Evolutionary conservation across 1,140 invertebrate genomes (phyloP).

Genomic region (Battus philenor): DNA sequence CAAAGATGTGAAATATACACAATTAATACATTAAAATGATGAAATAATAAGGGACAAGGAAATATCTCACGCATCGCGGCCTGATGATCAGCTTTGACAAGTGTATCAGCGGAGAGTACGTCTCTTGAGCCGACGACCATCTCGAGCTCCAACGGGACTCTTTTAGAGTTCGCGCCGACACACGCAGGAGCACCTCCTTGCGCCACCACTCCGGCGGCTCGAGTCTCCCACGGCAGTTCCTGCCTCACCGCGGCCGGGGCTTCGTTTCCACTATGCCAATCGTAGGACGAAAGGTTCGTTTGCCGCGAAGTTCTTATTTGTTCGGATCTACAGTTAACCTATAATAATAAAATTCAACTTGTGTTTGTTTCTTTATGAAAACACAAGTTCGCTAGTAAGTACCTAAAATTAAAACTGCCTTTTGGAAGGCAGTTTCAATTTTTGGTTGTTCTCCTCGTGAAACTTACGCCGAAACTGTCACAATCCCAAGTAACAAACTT

Average conservation of each 20-base stretch:
- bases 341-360: slow-evolving; percentile 16
- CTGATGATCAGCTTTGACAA: slow-evolving; percentile 59
- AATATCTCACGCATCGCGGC: slow-evolving; percentile 34
- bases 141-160: slow-evolving; percentile 59
- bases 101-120: slow-evolving; percentile 57
- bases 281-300: neutral
- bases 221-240: slow-evolving; percentile 27
- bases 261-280: slow-evolving; percentile 17
- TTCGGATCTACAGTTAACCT: slow-evolving; percentile 44
- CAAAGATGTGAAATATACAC: too few relatives aligned
- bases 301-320: slow-evolving; percentile 11
- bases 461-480: too few relatives aligned
- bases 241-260: slow-evolving; percentile 32
- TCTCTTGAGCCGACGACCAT: slow-evolving; percentile 61
- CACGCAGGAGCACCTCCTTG: slow-evolving; percentile 16
- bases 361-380: too few relatives aligned
- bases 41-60: too few relatives aligned
- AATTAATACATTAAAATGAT: neutral
- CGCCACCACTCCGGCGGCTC: slow-evolving; percentile 22
- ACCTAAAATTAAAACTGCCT: too few relatives aligned
- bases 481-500: too few relatives aligned
- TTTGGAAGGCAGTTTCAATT: too few relatives aligned
- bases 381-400: too few relatives aligned
- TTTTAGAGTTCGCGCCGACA: slow-evolving; percentile 3
- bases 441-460: too few relatives aligned